A percentile compares a stretch with the other conserved stretches of the same genome.
These are phyloP conservation scores for Mimas tiliae DNA, from an alignment of 2,888 invertebrate species.

Conservation along the genomic window DNA sequence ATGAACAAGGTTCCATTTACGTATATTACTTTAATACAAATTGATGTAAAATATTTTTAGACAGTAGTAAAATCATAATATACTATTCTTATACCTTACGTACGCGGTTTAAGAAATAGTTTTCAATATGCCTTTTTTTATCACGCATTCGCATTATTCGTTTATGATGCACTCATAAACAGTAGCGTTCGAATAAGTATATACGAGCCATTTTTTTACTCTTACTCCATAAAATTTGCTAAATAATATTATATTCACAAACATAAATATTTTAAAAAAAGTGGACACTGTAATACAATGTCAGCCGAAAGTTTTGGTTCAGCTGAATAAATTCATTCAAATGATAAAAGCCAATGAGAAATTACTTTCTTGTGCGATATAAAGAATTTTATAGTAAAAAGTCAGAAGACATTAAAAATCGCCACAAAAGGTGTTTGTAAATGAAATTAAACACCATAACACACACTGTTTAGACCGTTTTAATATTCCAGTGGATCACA, in stretches of 20 bases:
- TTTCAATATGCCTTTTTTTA: no score
- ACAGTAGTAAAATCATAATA: no score
- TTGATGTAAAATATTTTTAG: no score
- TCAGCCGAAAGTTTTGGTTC: neutral
- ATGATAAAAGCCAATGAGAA: neutral
- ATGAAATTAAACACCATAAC: neutral
- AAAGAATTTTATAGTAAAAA: constrained; percentile 10
- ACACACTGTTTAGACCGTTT: neutral
- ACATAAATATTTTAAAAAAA: no score
- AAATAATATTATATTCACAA: neutral
- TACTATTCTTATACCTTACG: no score
- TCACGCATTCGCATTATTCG: no score
- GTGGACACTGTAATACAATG: constrained; percentile 8
- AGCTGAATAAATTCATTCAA: neutral
- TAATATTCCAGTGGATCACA: no score
- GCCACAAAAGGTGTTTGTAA: neutral
- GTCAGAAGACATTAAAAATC: neutral
- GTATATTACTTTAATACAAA: no score
- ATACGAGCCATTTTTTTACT: constrained; percentile 1
- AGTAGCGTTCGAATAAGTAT: neutral
- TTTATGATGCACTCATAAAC: no score
- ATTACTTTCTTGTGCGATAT: constrained; percentile 13
- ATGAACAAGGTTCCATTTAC: no score
- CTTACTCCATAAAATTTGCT: neutral
- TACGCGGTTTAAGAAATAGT: no score